A percentile compares a stretch with the other conserved stretches of the same genome.
Evolutionary conservation across 2,888 invertebrate species (phyloP).

Genomic region (Pseudeuparius sepicola): DNA sequence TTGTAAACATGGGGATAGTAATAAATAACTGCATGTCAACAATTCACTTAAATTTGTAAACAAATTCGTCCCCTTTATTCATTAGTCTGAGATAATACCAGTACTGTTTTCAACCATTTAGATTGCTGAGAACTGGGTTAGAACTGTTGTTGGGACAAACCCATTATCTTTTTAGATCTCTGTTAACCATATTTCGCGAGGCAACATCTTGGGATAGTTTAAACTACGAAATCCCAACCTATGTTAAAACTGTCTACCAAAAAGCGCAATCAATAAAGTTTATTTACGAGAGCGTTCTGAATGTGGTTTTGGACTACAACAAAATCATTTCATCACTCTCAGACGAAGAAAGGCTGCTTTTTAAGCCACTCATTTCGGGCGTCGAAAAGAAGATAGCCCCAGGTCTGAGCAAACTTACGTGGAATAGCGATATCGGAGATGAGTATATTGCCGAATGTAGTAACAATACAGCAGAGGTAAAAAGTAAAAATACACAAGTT

Average conservation of each 20-base stretch:
- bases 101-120: too few species aligned
- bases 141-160: too few species aligned
- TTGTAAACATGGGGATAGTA: too few species aligned
- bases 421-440: conserved; percentile 64
- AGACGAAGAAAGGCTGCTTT: conserved; percentile 64
- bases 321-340: conserved; percentile 67
- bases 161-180: conserved; percentile 40
- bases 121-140: too few species aligned
- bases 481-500: too few species aligned
- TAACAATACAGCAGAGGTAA: conserved; percentile 53
- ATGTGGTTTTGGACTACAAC: conserved; percentile 67
- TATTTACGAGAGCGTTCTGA: conserved; percentile 60
- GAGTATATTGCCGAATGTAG: conserved; percentile 63
- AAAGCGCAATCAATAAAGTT: conserved; percentile 50
- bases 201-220: conserved; percentile 64
- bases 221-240: conserved; percentile 57
- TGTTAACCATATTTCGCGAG: conserved; percentile 62
- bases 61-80: too few species aligned
- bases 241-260: conserved; percentile 53
- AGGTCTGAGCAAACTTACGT: conserved; percentile 60
- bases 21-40: too few species aligned
- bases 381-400: conserved; percentile 61
- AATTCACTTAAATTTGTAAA: too few species aligned
- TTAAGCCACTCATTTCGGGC: conserved; percentile 58
- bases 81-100: too few species aligned